Percentiles rank a stretch among this genome's conserved stretches.
Conservation (phyloP, 2,113 vertebrate species). For the Martes martes region DNA sequence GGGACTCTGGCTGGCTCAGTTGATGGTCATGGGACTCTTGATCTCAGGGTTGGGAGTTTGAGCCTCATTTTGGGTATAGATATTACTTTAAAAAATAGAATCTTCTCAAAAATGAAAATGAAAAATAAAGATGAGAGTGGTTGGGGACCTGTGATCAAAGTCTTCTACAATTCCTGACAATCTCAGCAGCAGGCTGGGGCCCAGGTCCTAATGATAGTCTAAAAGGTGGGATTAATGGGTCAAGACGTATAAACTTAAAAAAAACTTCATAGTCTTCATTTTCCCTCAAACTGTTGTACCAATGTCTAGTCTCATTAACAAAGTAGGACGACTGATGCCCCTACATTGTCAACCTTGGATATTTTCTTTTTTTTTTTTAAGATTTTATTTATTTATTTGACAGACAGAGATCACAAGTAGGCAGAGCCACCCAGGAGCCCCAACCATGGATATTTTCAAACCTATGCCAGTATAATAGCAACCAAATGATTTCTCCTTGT, state of each 20-base stretch:
- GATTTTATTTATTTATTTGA: too few relatives aligned
- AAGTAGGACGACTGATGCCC: neutral
- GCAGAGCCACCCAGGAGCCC: too few relatives aligned
- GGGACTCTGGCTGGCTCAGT: neutral
- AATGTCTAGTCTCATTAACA: neutral
- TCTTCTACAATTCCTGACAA: neutral
- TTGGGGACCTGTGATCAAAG: neutral
- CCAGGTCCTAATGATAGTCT: too few relatives aligned
- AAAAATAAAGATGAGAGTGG: neutral
- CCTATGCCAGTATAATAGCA: neutral
- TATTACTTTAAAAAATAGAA: neutral
- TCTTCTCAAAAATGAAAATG: neutral
- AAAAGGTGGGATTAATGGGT: neutral
- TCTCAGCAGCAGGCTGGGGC: neutral
- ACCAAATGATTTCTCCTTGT: too few relatives aligned
- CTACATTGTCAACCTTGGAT: neutral
- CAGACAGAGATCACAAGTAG: too few relatives aligned
- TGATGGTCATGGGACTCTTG: neutral
- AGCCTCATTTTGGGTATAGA: neutral
- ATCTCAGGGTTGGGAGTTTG: neutral
- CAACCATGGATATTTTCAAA: neutral
- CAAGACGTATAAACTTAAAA: neutral
- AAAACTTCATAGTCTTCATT: neutral
- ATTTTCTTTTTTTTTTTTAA: neutral
- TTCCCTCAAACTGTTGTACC: neutral